A percentile compares a stretch with the other conserved stretches of the same genome.
Evolutionary conservation across 1,140 invertebrate species (phyloP).

Genomic region (Tetragonula clypearis): DNA sequence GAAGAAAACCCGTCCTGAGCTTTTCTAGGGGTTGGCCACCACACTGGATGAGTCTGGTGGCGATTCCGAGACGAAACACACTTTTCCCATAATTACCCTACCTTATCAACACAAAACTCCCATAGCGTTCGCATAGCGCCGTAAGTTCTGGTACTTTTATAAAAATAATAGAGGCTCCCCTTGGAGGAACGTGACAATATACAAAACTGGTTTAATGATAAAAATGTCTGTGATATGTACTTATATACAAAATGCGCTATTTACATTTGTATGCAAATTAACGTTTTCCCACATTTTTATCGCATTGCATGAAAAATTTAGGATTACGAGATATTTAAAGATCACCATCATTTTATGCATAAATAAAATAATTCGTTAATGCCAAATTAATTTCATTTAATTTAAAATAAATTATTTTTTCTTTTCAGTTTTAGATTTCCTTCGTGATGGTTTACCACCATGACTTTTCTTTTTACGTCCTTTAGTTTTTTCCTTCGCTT

Average conservation of each 20-base stretch:
- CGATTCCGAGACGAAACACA: too few species aligned
- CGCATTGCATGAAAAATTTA: neutral
- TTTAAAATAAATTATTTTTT: conserved; percentile 20
- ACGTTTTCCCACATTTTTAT: neutral
- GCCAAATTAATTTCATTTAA: neutral
- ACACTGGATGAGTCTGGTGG: too few species aligned
- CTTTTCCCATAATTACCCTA: too few species aligned
- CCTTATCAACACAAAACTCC: too few species aligned
- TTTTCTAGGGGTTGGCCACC: too few species aligned
- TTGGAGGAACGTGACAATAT: neutral
- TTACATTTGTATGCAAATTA: neutral
- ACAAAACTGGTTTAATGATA: conserved; percentile 29
- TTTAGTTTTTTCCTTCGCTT: conserved; percentile 85
- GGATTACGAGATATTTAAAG: neutral
- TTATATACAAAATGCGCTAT: conserved; percentile 29
- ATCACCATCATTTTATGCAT: conserved; percentile 40
- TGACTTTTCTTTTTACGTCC: conserved; percentile 75
- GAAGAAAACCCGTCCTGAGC: too few species aligned
- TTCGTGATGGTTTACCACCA: conserved; percentile 54
- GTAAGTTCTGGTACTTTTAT: too few species aligned
- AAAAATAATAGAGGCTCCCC: too few species aligned
- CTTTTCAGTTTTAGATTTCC: conserved; percentile 63
- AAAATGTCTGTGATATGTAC: neutral
- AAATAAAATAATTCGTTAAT: too few species aligned
- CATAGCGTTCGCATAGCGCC: too few species aligned